Percentiles rank a stretch among this genome's conserved stretches.
phyloP scores from a whole-genome alignment of 2,888 invertebrate species.

The Eupithecia exiguata region DNA sequence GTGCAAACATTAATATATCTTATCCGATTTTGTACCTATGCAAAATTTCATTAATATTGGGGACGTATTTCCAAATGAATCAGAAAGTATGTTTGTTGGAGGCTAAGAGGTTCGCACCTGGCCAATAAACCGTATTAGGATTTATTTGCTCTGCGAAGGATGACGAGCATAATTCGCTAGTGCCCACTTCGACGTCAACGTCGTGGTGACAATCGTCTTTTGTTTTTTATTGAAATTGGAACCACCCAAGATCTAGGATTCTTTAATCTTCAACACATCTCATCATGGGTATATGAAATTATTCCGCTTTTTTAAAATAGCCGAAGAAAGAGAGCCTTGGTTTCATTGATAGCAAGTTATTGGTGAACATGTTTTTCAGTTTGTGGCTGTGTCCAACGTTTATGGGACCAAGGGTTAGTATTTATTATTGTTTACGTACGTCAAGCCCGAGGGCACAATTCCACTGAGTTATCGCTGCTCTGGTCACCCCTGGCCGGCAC shows the following conservation, averaged over 20 bases:
- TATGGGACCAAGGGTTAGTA: slow-evolving; percentile 69
- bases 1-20: no score
- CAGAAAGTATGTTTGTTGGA: no score
- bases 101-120: no score
- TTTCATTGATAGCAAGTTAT: slow-evolving; percentile 9
- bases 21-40: no score
- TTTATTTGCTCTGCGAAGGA: no score
- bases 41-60: no score
- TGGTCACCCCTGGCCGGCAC: slow-evolving; percentile 66
- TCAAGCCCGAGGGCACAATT: slow-evolving; percentile 73
- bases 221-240: neutral
- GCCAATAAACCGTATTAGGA: no score
- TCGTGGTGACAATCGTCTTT: neutral
- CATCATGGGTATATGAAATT: neutral
- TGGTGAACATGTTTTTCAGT: slow-evolving; percentile 34
- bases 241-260: neutral
- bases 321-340: neutral
- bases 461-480: slow-evolving; percentile 74
- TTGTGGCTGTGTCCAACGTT: slow-evolving; percentile 60
- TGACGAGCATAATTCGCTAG: no score
- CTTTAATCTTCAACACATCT: neutral
- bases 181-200: no score
- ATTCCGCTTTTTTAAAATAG: neutral
- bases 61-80: no score
- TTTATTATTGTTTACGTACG: slow-evolving; percentile 69